Conservation (phyloP, 2,888 invertebrate species). For the Digitonthophagus gazella region DNA sequence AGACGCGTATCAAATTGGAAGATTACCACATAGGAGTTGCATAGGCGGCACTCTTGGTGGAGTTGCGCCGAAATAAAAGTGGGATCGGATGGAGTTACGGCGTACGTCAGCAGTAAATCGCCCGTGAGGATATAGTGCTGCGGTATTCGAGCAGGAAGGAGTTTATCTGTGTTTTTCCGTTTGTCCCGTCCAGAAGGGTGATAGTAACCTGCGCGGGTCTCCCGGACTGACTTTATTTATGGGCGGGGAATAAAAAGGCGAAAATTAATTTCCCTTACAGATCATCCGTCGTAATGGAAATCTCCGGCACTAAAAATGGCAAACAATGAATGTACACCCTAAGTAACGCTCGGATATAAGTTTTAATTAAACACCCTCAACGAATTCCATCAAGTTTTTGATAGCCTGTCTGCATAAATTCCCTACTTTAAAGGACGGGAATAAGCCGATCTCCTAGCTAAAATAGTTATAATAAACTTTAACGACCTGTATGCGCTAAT, state of each 20-base stretch:
- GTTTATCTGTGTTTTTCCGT: background rate
- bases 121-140: background rate
- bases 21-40: background rate
- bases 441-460: too few species aligned
- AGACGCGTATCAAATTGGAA: background rate
- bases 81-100: background rate
- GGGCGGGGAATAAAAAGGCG: background rate
- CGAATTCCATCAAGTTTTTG: too few species aligned
- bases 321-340: too few species aligned
- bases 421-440: too few species aligned
- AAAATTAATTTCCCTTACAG: background rate
- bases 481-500: background rate
- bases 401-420: too few species aligned
- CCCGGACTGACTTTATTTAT: background rate
- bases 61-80: background rate
- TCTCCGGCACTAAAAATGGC: too few species aligned
- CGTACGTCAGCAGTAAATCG: background rate
- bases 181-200: background rate
- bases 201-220: background rate
- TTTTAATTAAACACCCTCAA: too few species aligned
- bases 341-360: too few species aligned
- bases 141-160: background rate
- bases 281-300: too few species aligned
- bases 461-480: too few species aligned
- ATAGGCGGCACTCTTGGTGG: background rate